Conservation (phyloP, 2,797 vertebrate species). For the Brachyalestes nurse region DNA sequence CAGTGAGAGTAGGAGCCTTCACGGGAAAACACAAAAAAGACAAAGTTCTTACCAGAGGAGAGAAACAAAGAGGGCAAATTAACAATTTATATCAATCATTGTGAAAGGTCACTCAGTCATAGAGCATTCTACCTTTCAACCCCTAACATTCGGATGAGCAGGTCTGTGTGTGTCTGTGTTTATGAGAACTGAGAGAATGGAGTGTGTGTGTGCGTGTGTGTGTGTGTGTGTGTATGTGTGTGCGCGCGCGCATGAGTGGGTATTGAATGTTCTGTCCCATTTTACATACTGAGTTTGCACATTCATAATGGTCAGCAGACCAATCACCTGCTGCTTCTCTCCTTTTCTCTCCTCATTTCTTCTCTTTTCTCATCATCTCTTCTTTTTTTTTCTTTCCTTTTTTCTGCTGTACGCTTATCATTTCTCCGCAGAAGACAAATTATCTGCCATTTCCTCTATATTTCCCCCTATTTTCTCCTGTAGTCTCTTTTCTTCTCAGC, state of each 20-base stretch:
- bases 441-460: not conserved
- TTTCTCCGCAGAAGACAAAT: too few species aligned
- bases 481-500: not conserved
- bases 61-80: constrained; percentile 42
- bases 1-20: constrained; percentile 16
- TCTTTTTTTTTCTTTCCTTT: not conserved
- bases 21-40: not conserved
- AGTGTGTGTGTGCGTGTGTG: constrained; percentile 10
- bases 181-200: not conserved
- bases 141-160: constrained; percentile 3
- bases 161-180: not conserved
- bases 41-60: constrained; percentile 15
- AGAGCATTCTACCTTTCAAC: constrained; percentile 4
- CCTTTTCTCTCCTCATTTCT: not conserved
- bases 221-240: constrained; percentile 16
- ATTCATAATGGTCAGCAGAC: constrained; percentile 47
- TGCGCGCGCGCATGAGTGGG: not conserved
- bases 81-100: constrained; percentile 53
- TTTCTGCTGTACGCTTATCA: not conserved
- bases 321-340: constrained; percentile 42
- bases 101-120: constrained; percentile 47
- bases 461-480: not conserved
- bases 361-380: not conserved
- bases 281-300: constrained; percentile 35
- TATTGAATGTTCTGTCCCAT: not conserved